Base-by-base conservation (phyloP, 2,113 vertebrate species). In the Baryphthengus martii region DNA sequence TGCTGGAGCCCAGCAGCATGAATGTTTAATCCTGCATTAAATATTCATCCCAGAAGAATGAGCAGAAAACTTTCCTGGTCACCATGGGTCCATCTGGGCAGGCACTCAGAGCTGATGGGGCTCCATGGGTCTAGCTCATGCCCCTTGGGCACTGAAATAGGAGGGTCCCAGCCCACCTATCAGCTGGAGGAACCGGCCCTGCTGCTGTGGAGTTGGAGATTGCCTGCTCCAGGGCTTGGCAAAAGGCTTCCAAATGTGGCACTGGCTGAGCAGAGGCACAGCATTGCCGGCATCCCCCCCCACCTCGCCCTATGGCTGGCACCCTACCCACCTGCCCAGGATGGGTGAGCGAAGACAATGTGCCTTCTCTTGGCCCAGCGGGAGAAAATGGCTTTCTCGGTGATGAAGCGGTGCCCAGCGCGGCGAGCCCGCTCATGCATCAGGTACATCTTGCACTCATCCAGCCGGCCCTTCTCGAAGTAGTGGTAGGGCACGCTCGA, bases 361-460 rank as follows among this genome's bases (percentile, higher is more conserved):
- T 96, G 95, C 90, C 96, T 98, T 56, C 91, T 98, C 42, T 97
- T 98, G 50, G 99, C 99, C 99, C 99, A 99, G 96, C 97, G 99
- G 79, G 98, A 99, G 68, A 99, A 99, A 93, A 99, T 98, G 4
- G 98, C 95, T 94, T 99, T 99, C 98, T 99, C 99, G 0, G 99
- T 99, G 97, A 99, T 99, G 97, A 99, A 99, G 94, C 99, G 99
- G 89, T 99, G 99, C 6, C 99, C 99, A 0, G 98, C 99, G 0
- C 88, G 98, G 1, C 45, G 96, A 0, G 98, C 98, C 56, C 72
- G 96, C 95, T 99, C 99, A 0, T 99, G 99, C 7, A 97, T 71
- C 68, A 97, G 98, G 97, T 99, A 99, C 98, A 99, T 99, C 88
- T 62, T 97, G 93, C 99, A 99, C 93, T 99, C 99, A 0, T 98